Evolutionary conservation across 2,113 vertebrate species (phyloP), one percentile per base, ranked within the genome.

Genomic region (Hypanus sabinus): DNA sequence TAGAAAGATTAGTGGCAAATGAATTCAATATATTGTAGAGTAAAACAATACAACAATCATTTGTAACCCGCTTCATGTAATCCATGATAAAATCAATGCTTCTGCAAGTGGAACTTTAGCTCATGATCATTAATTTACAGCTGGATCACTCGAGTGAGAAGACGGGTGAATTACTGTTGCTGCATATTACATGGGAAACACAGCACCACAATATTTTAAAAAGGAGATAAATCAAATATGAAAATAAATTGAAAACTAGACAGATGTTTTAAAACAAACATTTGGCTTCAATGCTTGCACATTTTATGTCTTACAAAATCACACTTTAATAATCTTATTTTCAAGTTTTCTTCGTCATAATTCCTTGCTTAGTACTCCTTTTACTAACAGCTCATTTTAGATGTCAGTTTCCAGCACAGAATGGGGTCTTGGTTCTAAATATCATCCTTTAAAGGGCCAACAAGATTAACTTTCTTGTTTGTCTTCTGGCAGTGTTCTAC

Each of bases 51-150:
- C 55, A 88, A 4, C 80, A 92, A 33, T 92, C 36, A 92, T 65
- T 71, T 71, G 14, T n/a, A 92, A 92, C 16, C 71, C 65, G 33
- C 5, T 71, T 70, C 68, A 92, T 20, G 22, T 20, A 92, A 38
- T 20, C 3, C 24, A 24, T 33, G 70, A 38, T n/a, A 71, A 46
- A 38, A 71, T 92, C 68, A 92, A 92, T 71, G n/a, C 65, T 10
- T 92, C 33, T 92, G 68, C 71, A 33, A 70, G 33, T 88, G 22
- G 33, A 33, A 65, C n/a, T 22, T 92, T 38, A 60, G n/a, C n/a
- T 57, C 88, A 92, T 38, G 36, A 83, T 83, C 24, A 83, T 83
- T 83, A 55, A 55, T 83, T 38, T 83, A 83, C 80, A 83, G 80
- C 24, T 9, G 16, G 60, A n/a, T 12, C 60, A 3, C 55, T 71